Evolutionary conservation across 1,140 invertebrate genomes (phyloP).

Genomic region (Gryllus bimaculatus): DNA sequence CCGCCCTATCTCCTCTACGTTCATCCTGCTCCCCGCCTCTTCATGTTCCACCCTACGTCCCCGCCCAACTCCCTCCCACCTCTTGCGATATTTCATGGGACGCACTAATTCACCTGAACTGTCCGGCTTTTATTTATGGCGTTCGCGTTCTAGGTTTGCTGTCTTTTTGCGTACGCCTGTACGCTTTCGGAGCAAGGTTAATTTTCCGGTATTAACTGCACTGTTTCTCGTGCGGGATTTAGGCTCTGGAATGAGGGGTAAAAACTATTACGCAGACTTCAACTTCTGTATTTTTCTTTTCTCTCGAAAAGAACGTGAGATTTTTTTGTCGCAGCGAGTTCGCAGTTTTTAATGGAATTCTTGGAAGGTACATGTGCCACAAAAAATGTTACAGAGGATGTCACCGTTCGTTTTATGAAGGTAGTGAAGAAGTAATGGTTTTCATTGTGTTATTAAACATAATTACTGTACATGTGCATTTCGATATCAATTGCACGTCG

Average conservation of each 20-base stretch:
- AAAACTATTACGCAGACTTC: not conserved
- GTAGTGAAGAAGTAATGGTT: too few relatives aligned
- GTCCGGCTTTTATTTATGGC: not conserved
- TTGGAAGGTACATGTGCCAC: too few relatives aligned
- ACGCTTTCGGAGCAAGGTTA: slow-evolving; percentile 3
- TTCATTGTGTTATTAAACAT: too few relatives aligned
- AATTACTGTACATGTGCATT: too few relatives aligned
- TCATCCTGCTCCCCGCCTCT: not conserved
- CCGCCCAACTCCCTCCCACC: not conserved
- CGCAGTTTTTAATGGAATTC: too few relatives aligned
- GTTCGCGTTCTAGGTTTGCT: not conserved
- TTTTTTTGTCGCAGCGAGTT: too few relatives aligned
- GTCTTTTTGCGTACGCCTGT: not conserved
- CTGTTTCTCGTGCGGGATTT: not conserved
- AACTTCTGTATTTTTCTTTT: not conserved
- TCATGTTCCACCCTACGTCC: not conserved
- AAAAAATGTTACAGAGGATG: too few relatives aligned
- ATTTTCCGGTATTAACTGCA: not conserved
- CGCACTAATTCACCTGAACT: not conserved
- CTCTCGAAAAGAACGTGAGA: not conserved
- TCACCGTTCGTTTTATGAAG: too few relatives aligned
- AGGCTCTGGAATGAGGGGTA: not conserved
- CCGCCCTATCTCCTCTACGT: too few relatives aligned
- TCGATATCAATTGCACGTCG: too few relatives aligned
- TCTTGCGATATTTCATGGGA: not conserved